phyloP scores from a whole-genome alignment of 2,888 invertebrate species.

The Rotaria magnacalcarata region DNA sequence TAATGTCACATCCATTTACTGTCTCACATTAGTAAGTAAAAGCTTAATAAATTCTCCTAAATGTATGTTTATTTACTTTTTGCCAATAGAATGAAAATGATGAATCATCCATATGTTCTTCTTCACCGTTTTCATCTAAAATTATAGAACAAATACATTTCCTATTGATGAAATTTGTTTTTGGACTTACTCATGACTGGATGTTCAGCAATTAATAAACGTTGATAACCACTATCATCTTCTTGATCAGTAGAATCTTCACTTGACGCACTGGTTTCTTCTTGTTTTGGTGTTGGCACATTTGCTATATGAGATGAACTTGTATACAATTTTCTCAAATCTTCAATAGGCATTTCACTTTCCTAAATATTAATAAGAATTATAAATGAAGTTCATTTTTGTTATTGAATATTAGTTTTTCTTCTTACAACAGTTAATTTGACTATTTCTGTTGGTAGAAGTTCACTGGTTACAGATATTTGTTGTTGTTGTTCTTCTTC shows the following conservation, averaged over 20 bases:
- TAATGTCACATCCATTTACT: no score
- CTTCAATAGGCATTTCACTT: slow-evolving; percentile 27
- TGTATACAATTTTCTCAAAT: slow-evolving; percentile 12
- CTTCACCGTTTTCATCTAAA: slow-evolving; percentile 4
- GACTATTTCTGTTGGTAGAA: not conserved
- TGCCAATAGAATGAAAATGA: slow-evolving; percentile 28
- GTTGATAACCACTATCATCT: not conserved
- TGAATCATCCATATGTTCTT: slow-evolving; percentile 19
- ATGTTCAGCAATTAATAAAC: slow-evolving; percentile 18
- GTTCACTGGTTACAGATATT: not conserved
- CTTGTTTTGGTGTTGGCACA: not conserved
- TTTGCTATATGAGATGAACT: not conserved
- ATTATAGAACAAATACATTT: not conserved
- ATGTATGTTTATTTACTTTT: not conserved
- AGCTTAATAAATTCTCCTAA: no score
- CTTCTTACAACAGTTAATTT: not conserved
- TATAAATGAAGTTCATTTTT: not conserved
- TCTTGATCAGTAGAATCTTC: not conserved
- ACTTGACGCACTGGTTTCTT: not conserved
- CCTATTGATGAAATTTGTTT: not conserved
- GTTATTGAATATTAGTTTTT: no score
- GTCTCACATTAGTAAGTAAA: no score
- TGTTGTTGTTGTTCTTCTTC: not conserved
- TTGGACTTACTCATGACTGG: not conserved
- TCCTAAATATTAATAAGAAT: not conserved